These are phyloP conservation scores for Umimayanthus kanabou DNA, from an alignment of 92 coral and sea anemone species.

Conservation along the genomic window DNA sequence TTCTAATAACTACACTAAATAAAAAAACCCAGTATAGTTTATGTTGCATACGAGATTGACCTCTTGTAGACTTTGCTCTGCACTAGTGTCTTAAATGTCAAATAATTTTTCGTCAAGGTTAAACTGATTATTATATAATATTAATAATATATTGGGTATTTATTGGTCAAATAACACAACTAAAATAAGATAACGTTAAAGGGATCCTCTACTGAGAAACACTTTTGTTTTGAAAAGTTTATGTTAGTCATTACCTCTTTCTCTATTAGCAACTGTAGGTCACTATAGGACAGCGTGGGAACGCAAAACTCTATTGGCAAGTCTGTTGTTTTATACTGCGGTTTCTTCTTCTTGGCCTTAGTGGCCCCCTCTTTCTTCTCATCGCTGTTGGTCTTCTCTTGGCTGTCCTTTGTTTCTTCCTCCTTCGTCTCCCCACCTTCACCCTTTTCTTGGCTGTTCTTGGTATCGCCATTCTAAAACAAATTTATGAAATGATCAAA, in stretches of 20 bases:
- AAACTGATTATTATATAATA: no score
- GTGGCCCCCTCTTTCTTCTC: constrained; percentile 61
- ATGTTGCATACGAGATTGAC: no score
- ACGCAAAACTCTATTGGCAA: constrained; percentile 71
- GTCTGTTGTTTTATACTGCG: constrained; percentile 76
- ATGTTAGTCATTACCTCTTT: constrained; percentile 70
- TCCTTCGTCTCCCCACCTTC: constrained; percentile 53
- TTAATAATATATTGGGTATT: no score
- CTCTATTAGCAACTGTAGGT: constrained; percentile 68
- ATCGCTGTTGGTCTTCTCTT: constrained; percentile 22
- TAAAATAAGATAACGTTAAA: no score
- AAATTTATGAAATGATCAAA: background rate
- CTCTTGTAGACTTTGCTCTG: no score
- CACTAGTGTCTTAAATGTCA: no score
- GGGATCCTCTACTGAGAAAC: no score
- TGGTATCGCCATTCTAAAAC: background rate
- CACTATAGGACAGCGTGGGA: constrained; percentile 62
- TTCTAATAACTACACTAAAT: no score
- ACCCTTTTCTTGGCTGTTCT: constrained; percentile 44
- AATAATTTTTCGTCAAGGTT: no score
- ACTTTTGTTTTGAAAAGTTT: no score
- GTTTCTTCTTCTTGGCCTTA: constrained; percentile 91
- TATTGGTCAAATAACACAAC: no score
- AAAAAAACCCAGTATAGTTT: no score
- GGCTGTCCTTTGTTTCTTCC: constrained; percentile 47